Evolutionary conservation across 2,797 vertebrate genomes (phyloP).

Genomic region (Valencia hispanica): DNA sequence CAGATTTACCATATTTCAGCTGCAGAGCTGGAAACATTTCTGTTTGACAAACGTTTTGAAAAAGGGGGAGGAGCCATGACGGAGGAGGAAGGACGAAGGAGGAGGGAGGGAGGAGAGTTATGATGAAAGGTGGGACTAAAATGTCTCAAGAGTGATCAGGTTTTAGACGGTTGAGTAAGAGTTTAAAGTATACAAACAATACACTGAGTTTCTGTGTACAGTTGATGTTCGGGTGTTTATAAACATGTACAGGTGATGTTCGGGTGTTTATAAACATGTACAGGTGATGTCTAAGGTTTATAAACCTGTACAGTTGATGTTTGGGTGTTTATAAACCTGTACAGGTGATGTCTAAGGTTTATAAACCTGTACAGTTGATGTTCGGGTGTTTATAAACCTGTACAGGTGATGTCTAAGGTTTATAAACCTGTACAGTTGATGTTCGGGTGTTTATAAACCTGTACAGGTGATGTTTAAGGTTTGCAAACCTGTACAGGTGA

Average conservation of each 20-base stretch:
- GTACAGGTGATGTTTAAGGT: no score
- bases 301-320: background rate
- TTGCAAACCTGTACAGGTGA: background rate
- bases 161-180: background rate
- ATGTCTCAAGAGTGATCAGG: background rate
- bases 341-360: background rate
- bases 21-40: slow-evolving; percentile 30
- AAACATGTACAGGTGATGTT: background rate
- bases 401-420: no score
- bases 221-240: no score
- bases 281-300: no score
- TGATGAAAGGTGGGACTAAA: background rate
- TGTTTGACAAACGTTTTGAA: slow-evolving; percentile 24
- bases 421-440: no score
- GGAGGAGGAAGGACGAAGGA: background rate
- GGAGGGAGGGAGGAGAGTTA: background rate
- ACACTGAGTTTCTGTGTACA: background rate
- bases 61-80: background rate
- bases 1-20: slow-evolving; percentile 23
- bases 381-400: no score
- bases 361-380: background rate
- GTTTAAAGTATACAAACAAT: no score
- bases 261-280: background rate
- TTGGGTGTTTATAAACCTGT: no score
- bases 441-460: background rate